Percentiles rank a stretch among this genome's conserved stretches.
Evolutionary conservation across 2,888 invertebrate species (phyloP).

Genomic region (Drosophila anomelani): DNA sequence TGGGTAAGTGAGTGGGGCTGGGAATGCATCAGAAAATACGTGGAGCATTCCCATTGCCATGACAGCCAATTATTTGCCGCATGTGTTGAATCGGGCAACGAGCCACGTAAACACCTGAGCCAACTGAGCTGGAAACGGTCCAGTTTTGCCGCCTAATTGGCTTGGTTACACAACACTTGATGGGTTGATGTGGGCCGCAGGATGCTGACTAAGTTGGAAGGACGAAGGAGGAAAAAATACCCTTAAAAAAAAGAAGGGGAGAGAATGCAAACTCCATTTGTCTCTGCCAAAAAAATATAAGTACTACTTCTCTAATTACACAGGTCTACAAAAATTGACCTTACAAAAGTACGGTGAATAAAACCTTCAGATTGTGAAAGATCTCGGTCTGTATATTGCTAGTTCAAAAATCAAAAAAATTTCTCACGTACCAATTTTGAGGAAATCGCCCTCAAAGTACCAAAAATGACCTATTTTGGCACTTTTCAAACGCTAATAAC

Average conservation of each 20-base stretch:
- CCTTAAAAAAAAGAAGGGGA: not conserved
- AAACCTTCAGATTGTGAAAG: too few relatives aligned
- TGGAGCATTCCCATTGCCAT: conserved; percentile 1
- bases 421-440: too few relatives aligned
- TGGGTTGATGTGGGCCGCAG: not conserved
- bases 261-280: not conserved
- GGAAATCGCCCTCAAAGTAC: too few relatives aligned
- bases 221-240: not conserved
- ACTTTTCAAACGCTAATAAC: too few relatives aligned
- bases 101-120: conserved; percentile 23
- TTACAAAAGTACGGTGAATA: too few relatives aligned
- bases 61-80: conserved; percentile 8
- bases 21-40: conserved; percentile 1
- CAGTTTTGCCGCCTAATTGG: conserved; percentile 21
- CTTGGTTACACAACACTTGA: conserved; percentile 6
- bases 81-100: conserved; percentile 7
- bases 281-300: not conserved
- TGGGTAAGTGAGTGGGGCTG: too few relatives aligned
- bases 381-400: too few relatives aligned
- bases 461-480: too few relatives aligned
- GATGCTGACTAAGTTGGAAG: not conserved
- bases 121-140: conserved; percentile 18
- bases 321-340: too few relatives aligned
- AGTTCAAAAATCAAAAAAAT: too few relatives aligned
- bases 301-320: not conserved